A percentile compares a stretch with the other conserved stretches of the same genome.
Evolutionary conservation across 2,888 invertebrate species (phyloP).

Genomic region (Sisyra nigra): DNA sequence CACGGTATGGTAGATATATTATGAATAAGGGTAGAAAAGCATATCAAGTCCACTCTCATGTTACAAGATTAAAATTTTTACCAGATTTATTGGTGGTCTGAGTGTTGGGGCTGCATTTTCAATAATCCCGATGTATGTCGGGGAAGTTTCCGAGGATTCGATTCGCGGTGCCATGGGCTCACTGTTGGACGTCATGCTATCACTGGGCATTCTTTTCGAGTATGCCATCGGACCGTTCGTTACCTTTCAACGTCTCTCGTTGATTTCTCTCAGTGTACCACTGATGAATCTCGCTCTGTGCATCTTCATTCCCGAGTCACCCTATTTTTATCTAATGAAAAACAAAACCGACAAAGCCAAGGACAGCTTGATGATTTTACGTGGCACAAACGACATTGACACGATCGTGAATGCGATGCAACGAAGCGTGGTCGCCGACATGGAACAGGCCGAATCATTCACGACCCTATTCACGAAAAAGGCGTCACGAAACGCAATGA

Average conservation of each 20-base stretch:
- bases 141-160: slow-evolving; percentile 5
- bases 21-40: too few species aligned
- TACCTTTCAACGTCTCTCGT: slow-evolving; percentile 30
- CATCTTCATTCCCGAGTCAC: slow-evolving; percentile 40
- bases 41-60: too few species aligned
- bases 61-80: slow-evolving; percentile 17
- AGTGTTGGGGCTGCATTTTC: slow-evolving; percentile 1
- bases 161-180: slow-evolving; percentile 16
- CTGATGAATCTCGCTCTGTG: slow-evolving; percentile 33
- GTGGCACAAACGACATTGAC: slow-evolving; percentile 16
- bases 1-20: too few species aligned
- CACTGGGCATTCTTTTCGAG: slow-evolving; percentile 36
- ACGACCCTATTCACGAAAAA: slow-evolving; percentile 8
- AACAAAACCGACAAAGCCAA: slow-evolving; percentile 2
- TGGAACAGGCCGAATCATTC: slow-evolving; percentile 8
- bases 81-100: slow-evolving; percentile 6
- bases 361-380: not conserved
- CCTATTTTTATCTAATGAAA: slow-evolving; percentile 7
- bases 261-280: slow-evolving; percentile 35
- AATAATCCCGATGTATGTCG: slow-evolving; percentile 5
- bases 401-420: slow-evolving; percentile 10
- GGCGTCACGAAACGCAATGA: slow-evolving; percentile 12
- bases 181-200: slow-evolving; percentile 36
- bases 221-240: slow-evolving; percentile 38
- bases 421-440: slow-evolving; percentile 9